Base-by-base conservation (phyloP, 2,113 vertebrate species). In the Poeciliopsis prolifica region DNA sequence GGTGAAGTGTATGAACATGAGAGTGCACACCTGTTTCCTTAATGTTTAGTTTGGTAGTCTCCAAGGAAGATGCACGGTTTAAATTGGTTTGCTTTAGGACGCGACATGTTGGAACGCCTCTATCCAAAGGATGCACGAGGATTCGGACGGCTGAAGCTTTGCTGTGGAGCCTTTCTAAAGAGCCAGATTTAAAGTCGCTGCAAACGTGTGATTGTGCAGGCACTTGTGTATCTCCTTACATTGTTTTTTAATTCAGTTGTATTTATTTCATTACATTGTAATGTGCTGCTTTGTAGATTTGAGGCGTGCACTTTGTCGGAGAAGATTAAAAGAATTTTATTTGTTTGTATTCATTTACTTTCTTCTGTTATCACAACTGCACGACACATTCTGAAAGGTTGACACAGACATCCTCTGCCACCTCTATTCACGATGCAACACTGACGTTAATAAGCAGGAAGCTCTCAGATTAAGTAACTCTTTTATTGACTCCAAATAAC, bases 251-350 rank as follows among this genome's bases (percentile, higher is more conserved):
- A 78, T 87, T 87, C 86, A 94, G 84, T 92, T 96, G 94, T 97
- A 95, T 97, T 97, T 97, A 96, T 97, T 96, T 95, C 94, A 94
- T 93, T 92, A 95, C 94, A 82, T 93, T 95, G 92, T 96, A 95
- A 94, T 89, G 95, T 96, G 96, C 95, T 95, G 95, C 96, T 96
- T 96, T 96, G 94, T 96, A 94, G 95, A 93, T 87, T 91, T 93
- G 93, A 96, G 95, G 94, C 95, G 92, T 95, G 95, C 93, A 95
- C 96, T 93, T 94, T 95, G 93, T 93, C 85, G 87, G 94, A 95
- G 92, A 95, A 90, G 92, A 91, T 93, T 93, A 92, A 94, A 93
- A 89, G 87, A 87, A 94, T 92, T 93, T 91, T 93, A 93, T 94
- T 93, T 94, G 91, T 93, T 94, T 93, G 89, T 93, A 91, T 86